phyloP scores from a whole-genome alignment of 2,113 vertebrate species.

The Nipponia nippon region DNA sequence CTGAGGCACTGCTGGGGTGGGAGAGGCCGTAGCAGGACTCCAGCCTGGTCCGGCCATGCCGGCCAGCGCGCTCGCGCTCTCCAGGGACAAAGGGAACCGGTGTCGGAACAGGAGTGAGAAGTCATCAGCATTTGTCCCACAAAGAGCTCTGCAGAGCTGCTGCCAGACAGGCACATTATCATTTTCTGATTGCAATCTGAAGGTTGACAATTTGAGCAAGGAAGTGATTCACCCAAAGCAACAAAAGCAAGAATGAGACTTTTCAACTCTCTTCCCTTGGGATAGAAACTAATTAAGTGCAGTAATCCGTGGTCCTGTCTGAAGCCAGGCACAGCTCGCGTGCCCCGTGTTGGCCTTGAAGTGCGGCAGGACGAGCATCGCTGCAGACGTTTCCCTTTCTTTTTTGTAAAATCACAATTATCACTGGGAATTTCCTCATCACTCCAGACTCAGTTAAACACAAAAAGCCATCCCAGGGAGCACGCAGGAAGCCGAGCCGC shows the following conservation, averaged over 20 bases:
- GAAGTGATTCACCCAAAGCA: conserved; percentile 8
- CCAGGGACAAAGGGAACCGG: not conserved
- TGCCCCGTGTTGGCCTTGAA: not conserved
- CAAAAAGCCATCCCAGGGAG: not conserved
- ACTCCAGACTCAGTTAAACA: not conserved
- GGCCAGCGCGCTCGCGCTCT: accelerated
- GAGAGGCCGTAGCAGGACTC: accelerated
- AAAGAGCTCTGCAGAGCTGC: not conserved
- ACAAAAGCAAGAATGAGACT: conserved; percentile 17
- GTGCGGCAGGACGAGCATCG: not conserved
- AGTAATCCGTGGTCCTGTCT: not conserved
- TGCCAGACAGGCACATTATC: not conserved
- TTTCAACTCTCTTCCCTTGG: not conserved
- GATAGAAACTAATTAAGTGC: not conserved
- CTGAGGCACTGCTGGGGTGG: accelerated
- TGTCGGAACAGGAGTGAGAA: accelerated
- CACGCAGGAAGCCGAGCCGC: not conserved
- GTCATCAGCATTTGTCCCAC: not conserved
- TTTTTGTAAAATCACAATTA: not conserved
- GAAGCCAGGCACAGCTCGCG: not conserved
- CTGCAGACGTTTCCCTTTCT: not conserved
- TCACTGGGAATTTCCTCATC: not conserved
- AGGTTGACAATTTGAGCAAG: not conserved
- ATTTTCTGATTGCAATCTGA: not conserved
- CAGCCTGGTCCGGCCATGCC: accelerated